Base-by-base conservation (phyloP, 2,113 vertebrate genomes). In the Procavia capensis region DNA sequence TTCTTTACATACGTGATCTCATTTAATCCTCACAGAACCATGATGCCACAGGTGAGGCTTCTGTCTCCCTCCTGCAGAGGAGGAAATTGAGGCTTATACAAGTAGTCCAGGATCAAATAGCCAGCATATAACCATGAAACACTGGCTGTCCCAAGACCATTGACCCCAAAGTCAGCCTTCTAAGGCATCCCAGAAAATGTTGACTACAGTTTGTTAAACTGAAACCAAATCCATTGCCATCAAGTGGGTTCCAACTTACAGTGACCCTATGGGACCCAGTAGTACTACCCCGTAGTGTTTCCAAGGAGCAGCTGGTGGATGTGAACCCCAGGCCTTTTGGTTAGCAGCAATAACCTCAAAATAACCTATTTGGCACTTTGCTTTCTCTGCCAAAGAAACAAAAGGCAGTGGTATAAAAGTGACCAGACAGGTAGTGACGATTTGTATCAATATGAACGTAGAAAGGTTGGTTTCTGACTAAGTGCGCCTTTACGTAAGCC, bases 401-500 rank as follows among this genome's bases (percentile, higher is more conserved):
- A 85, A 91, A 90, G 66, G 4, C 82, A 85, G 45, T 81, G n/a
- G 41, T 83, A 11, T 59, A 63, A 74, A 74, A 83, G 68, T 43
- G 31, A 24, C 25, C 70, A 68, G 36, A 91, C 45, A 68, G 27
- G 31, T 24, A 57, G n/a, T 45, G 66, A 74, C 86, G 43, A 47
- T 27, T 59, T 74, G 24, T 19, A 63, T 57, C 29, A 41, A 72
- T 75, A 24, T 86, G 25, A 78, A 39, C 43, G 43, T 22, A 83
- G 74, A 75, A 89, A 92, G 61, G 79, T 20, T 64, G 61, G 45
- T 85, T 95, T 96, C 85, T 95, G 84, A 82, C 90, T 76, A 59
- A 94, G 90, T 39, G n/a, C 74, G 25, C 36, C 79, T 94, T 90
- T 75, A 31, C 57, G 7, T 80, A 83, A 84, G 70, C 43, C 79